phyloP scores from a whole-genome alignment of 92 coral and sea anemone species.

The Desmophyllum pertusum region DNA sequence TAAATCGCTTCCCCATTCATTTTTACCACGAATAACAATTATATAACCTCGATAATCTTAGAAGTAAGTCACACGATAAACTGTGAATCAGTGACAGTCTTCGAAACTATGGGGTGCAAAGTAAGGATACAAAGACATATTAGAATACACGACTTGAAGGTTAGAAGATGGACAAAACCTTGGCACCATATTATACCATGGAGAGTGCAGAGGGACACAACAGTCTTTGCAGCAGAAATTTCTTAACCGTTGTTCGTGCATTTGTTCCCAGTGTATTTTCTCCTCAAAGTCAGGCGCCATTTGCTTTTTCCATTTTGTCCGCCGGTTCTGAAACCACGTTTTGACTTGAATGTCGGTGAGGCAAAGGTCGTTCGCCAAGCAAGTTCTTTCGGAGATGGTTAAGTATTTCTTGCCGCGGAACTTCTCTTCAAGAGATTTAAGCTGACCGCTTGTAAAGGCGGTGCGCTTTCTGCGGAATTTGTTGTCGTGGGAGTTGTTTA shows the following conservation, averaged over 20 bases:
- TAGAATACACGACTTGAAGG: conserved; percentile 89
- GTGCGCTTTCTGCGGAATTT: conserved; percentile 89
- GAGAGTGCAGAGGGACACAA: background rate
- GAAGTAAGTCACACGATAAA: background rate
- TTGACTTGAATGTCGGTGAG: conserved; percentile 94
- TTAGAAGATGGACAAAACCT: conserved; percentile 72
- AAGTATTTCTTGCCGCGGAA: conserved; percentile 94
- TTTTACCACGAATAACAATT: too few species aligned
- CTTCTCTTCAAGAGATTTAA: conserved; percentile 88
- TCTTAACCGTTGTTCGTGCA: background rate
- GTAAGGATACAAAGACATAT: conserved; percentile 81
- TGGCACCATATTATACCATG: conserved; percentile 9
- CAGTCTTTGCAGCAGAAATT: background rate
- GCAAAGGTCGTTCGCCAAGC: conserved; percentile 82
- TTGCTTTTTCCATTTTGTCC: conserved; percentile 98
- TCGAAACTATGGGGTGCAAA: background rate
- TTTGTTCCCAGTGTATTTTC: background rate
- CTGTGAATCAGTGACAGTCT: background rate
- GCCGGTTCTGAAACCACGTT: conserved; percentile 97
- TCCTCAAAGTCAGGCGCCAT: conserved; percentile 88
- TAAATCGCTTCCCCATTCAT: background rate
- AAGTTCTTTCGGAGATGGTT: conserved; percentile 92
- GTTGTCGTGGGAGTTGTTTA: conserved; percentile 51
- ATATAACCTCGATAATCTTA: background rate
- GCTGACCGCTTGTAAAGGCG: conserved; percentile 94